Evolutionary conservation across 2,888 invertebrate genomes (phyloP), one percentile per base, ranked within the genome.

Genomic region (Galeopsomyia nigrocyanea): DNA sequence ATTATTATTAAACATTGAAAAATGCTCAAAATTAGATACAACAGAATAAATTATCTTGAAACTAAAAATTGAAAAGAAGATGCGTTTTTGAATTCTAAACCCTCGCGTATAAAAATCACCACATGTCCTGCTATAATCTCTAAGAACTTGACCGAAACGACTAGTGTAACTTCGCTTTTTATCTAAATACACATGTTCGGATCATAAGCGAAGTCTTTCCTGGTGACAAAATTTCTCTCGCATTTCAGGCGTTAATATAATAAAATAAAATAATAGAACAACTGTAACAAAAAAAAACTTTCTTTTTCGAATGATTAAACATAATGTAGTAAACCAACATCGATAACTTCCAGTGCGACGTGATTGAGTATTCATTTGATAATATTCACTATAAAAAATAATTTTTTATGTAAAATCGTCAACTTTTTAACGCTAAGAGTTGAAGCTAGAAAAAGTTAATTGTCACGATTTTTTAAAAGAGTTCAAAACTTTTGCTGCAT

Each of bases 191-290:
- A 31, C 51, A 58, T 14, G 51, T 51, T 53, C 53, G 58, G 46
- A 49, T 26, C 13, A 10, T n/a, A 26, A 13, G 50, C 65, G 26
- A 70, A 67, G 69, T 55, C 16, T 14, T 63, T 74, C 63, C 74
- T 64, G 63, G 55, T 60, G 67, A 74, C 22, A 70, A 74, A 70
- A 70, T 70, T 67, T 70, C 63, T 67, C 65, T 69, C 21, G 26
- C 53, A 49, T 26, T 55, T 64, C 6, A 49, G 39, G 10, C 39
- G 7, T 39, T n/a, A n/a, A 10, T 39, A 10, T 39, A n/a, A 13
- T 13, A 39, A 39, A 39, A 39, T 39, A 31, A 16, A 63, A 31
- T 51, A 26, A 51, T 26, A 31, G 51, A 26, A 31, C 17, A 19
- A 60, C 10, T 26, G 26, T 26, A 26, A 26, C 26, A 6, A 50